Base-by-base conservation (phyloP, 2,113 vertebrate species). In the Percina caprodes region DNA sequence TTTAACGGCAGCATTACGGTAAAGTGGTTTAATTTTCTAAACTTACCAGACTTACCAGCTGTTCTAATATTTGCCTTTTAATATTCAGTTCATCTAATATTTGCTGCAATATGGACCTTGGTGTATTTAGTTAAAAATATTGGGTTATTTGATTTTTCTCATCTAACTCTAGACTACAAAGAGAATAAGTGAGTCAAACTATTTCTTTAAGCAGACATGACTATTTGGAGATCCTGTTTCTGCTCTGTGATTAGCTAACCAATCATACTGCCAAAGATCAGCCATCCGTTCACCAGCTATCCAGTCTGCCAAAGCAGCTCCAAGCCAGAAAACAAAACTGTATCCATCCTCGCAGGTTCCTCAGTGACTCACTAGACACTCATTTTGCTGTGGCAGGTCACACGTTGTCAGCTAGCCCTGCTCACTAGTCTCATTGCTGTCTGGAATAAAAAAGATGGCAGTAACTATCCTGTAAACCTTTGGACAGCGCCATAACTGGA, bases 351-450 rank as follows among this genome's bases (percentile, higher is more conserved):
- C 56, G 33, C 2, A 13, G 15, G 52, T 77, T 89, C 74, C 80
- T 82, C 86, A 79, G 35, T 88, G 86, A 91, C 87, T 88, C 86
- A 83, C 78, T 66, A 11, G 77, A 51, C 63, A 70, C 82, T 83
- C 81, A 11, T 69, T 89, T 24, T 85, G 69, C 76, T 66, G 69
- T 26, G 21, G 69, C 33, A 24, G 89, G 85, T 90, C 88, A 92
- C 78, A 90, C 91, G 89, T 92, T 42, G 26, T 7, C 60, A 0
- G 56, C 56, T 77, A 11, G 3, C 78, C 75, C 26, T 61, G 18
- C 45, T 81, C 26, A 10, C 59, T 61, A 48, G 69, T 80, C 80
- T 90, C 74, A 80, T 49, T 88, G 68, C 63, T 58, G 23, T 65
- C 61, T 71, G 67, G 52, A 30, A 23, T 63, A 59, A 73, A 63